Conservation (phyloP, 2,888 invertebrate species). For the Lochmaea crataegi region DNA sequence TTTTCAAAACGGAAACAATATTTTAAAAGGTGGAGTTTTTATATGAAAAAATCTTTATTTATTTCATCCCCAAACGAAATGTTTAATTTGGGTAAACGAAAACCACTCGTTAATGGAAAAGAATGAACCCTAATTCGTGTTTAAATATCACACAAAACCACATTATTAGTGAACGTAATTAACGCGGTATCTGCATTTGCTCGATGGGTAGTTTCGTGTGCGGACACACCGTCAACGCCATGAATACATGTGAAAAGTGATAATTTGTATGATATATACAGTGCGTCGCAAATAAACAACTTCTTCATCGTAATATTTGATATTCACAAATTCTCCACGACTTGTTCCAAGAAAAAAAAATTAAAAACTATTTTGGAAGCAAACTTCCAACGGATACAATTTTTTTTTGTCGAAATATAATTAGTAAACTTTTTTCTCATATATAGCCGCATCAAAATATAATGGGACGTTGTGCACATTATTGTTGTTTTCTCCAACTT, state of each 20-base stretch:
- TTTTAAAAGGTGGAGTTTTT: no score
- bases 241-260: neutral
- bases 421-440: neutral
- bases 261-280: no score
- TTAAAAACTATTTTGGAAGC: neutral
- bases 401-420: neutral
- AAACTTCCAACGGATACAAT: neutral
- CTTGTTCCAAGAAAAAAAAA: neutral
- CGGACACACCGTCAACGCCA: neutral
- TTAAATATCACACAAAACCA: slow-evolving; percentile 38
- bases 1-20: no score
- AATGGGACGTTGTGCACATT: neutral
- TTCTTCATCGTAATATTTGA: no score
- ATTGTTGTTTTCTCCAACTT: slow-evolving; percentile 1
- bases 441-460: neutral
- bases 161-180: slow-evolving; percentile 42
- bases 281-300: no score
- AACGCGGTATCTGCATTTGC: slow-evolving; percentile 43
- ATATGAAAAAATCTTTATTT: no score
- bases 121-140: slow-evolving; percentile 39
- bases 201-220: neutral
- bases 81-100: neutral
- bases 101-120: slow-evolving; percentile 19
- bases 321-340: no score
- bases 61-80: no score